These are phyloP conservation scores for Serrognathus titanus DNA, from an alignment of 2,888 invertebrate genomes.

Conservation along the genomic window DNA sequence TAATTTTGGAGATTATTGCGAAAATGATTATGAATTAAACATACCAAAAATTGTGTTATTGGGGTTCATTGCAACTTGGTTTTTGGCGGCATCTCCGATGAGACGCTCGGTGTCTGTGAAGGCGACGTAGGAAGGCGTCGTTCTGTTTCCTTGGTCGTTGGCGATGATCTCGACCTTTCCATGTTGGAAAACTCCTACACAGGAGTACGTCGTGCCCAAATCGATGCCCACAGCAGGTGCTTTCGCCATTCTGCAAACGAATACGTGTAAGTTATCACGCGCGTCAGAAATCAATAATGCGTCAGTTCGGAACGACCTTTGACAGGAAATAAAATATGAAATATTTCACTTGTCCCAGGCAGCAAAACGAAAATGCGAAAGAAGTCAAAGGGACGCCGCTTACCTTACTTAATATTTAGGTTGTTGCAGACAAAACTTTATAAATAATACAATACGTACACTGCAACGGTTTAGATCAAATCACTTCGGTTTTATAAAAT, in stretches of 20 bases:
- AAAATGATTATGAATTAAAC: constrained; percentile 28
- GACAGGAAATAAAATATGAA: background rate
- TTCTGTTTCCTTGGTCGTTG: constrained; percentile 87
- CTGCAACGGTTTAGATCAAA: constrained; percentile 35
- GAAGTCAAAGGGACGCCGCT: constrained; percentile 1
- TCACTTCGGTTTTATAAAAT: constrained; percentile 35
- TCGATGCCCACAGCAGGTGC: constrained; percentile 94
- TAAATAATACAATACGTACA: constrained; percentile 16
- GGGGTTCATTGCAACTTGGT: constrained; percentile 85
- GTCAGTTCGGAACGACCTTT: background rate
- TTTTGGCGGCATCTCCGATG: constrained; percentile 81
- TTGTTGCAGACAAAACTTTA: constrained; percentile 41
- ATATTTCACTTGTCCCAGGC: constrained; percentile 1
- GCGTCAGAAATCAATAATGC: background rate
- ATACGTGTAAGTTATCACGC: constrained; percentile 1
- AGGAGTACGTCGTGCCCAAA: constrained; percentile 93
- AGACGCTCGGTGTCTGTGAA: constrained; percentile 82
- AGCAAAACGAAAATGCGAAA: background rate
- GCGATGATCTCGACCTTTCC: constrained; percentile 89
- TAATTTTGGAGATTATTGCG: no score
- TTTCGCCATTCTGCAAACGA: constrained; percentile 57
- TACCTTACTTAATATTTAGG: constrained; percentile 15
- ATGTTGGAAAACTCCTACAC: constrained; percentile 90
- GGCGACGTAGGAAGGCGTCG: constrained; percentile 81
- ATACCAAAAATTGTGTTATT: constrained; percentile 82